Conservation (phyloP, 2,888 invertebrate species). For the Noctua janthina region DNA sequence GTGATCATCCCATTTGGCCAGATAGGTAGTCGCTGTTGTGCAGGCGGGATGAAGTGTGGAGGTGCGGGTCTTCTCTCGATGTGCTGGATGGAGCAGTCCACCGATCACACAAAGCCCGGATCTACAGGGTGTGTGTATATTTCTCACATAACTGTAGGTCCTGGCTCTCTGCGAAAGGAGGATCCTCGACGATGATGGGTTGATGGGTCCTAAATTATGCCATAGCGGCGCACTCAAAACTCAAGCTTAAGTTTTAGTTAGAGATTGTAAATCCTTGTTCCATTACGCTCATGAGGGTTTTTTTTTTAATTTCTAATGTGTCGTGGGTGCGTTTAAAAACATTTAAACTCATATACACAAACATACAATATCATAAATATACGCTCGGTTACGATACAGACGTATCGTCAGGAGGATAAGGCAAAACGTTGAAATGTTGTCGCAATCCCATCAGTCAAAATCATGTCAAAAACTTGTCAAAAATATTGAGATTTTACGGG, state of each 20-base stretch:
- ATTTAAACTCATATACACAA: too few relatives aligned
- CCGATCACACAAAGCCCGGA: slow-evolving; percentile 1
- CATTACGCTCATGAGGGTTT: background rate
- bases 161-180: background rate
- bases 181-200: background rate
- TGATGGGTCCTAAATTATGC: background rate
- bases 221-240: background rate
- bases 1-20: background rate
- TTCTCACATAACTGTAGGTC: background rate
- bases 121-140: background rate
- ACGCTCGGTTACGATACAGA: background rate
- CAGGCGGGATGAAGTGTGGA: background rate
- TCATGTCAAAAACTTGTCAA: too few relatives aligned
- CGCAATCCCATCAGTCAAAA: too few relatives aligned
- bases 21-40: background rate
- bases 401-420: background rate
- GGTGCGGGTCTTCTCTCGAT: background rate
- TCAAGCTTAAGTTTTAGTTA: background rate
- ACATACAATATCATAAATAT: background rate
- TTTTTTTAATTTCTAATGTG: too few relatives aligned
- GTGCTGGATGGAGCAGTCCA: background rate
- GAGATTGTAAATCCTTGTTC: background rate
- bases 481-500: too few relatives aligned
- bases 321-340: too few relatives aligned
- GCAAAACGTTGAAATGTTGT: background rate